These are phyloP conservation scores for Octomys mimax DNA, from an alignment of 2,797 vertebrate species.

Conservation along the genomic window DNA sequence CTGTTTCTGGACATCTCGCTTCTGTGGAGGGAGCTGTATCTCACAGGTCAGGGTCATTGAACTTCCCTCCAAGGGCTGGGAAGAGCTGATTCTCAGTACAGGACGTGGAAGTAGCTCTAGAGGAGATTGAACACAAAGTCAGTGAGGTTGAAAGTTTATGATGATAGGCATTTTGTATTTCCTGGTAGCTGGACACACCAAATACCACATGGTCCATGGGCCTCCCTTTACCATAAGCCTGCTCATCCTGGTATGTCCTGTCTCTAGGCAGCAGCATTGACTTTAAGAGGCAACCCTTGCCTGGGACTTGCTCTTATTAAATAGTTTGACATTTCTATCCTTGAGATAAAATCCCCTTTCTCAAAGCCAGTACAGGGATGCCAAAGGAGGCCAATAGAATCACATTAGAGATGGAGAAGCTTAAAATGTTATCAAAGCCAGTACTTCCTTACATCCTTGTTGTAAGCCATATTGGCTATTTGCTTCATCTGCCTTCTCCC, in stretches of 20 bases:
- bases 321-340: not conserved
- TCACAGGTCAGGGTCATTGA: slow-evolving; percentile 63
- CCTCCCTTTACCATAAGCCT: not conserved
- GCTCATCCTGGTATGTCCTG: not conserved
- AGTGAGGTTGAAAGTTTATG: not conserved
- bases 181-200: not conserved
- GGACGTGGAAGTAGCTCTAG: not conserved
- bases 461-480: not conserved
- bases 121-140: not conserved
- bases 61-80: slow-evolving; percentile 27
- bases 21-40: rapidly evolving
- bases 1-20: rapidly evolving
- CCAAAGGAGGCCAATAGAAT: not conserved
- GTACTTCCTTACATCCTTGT: not conserved
- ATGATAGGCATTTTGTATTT: not conserved
- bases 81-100: slow-evolving; percentile 2
- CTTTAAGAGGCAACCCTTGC: not conserved
- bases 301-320: not conserved
- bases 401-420: not conserved
- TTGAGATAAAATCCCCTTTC: not conserved
- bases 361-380: not conserved
- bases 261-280: not conserved
- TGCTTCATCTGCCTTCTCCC: not conserved
- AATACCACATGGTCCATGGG: rapidly evolving
- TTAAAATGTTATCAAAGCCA: not conserved